These are phyloP conservation scores for Channa maculata DNA, from an alignment of 2,113 vertebrate genomes.

Conservation along the genomic window DNA sequence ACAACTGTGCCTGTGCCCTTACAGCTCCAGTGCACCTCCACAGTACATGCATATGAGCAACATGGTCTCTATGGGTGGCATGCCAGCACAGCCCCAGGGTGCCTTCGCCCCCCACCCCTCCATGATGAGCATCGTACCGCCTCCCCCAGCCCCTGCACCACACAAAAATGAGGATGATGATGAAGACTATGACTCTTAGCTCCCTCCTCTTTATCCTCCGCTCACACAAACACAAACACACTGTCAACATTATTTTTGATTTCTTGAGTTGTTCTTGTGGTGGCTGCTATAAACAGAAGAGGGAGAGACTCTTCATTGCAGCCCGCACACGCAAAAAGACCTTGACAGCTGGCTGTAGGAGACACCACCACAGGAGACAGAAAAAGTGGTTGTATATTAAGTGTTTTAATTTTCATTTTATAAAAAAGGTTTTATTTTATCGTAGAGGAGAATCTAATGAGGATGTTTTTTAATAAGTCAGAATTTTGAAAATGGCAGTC, in stretches of 20 bases:
- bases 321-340: conserved; percentile 18
- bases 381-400: conserved; percentile 75
- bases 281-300: conserved; percentile 54
- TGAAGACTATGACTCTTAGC: conserved; percentile 93
- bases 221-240: neutral
- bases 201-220: neutral
- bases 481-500: conserved; percentile 42
- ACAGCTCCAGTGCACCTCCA: conserved; percentile 66
- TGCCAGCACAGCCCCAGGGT: conserved; percentile 72
- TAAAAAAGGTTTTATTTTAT: conserved; percentile 78
- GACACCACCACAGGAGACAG: conserved; percentile 37
- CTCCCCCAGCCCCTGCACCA: conserved; percentile 63
- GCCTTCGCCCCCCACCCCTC: conserved; percentile 77
- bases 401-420: conserved; percentile 77
- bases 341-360: conserved; percentile 20
- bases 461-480: conserved; percentile 77
- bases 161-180: conserved; percentile 81
- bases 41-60: conserved; percentile 74
- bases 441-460: conserved; percentile 65
- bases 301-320: conserved; percentile 64
- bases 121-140: conserved; percentile 67
- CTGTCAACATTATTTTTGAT: conserved; percentile 55
- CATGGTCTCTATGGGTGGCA: conserved; percentile 56
- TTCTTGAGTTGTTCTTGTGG: conserved; percentile 64
- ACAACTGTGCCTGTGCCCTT: neutral